Base-by-base conservation (phyloP, 2,888 invertebrate species). In the Cacoxenus indagator region DNA sequence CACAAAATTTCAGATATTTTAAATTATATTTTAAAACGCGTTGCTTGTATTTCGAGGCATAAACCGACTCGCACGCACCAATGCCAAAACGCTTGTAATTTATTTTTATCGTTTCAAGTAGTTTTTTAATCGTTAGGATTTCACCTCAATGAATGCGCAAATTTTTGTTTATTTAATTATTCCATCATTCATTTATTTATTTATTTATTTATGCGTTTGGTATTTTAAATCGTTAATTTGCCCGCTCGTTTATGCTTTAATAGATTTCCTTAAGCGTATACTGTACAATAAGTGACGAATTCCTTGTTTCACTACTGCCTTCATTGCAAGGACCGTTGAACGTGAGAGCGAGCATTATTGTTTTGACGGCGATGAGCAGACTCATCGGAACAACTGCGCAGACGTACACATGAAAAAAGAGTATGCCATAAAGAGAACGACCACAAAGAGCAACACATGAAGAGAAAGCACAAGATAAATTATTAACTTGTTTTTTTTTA, bases 191-290 rank as follows among this genome's bases (percentile, higher is more conserved):
- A 37, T 14, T 8, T 37, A n/a, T n/a, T n/a, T n/a, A n/a, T n/a
- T n/a, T n/a, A n/a, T n/a, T n/a, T n/a, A n/a, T n/a, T n/a, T n/a
- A n/a, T 37, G 37, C 14, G 14, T 4, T 37, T 37, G 37, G 37
- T 14, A 37, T 14, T 37, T 14, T n/a, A n/a, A 37, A 37, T 29
- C 48, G 48, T 22, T 51, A 3, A 19, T 51, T 59, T 31, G 26
- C 54, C 26, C 54, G 54, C 59, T 31, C 8, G 19, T 17, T 31
- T 27, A 26, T 31, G 59, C 19, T 9, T 59, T 31, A 31, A 31
- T 59, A 59, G 59, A 59, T 59, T 31, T 59, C 59, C 37, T 59
- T 59, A 31, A 59, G 29, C 59, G 59, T 59, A 59, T 29, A 59
- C 57, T 59, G 57, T 59, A 31, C 57, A 31, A 59, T 59, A 31